Evolutionary conservation across 2,888 invertebrate species (phyloP).

Genomic region (Flabesymbios commensalis): DNA sequence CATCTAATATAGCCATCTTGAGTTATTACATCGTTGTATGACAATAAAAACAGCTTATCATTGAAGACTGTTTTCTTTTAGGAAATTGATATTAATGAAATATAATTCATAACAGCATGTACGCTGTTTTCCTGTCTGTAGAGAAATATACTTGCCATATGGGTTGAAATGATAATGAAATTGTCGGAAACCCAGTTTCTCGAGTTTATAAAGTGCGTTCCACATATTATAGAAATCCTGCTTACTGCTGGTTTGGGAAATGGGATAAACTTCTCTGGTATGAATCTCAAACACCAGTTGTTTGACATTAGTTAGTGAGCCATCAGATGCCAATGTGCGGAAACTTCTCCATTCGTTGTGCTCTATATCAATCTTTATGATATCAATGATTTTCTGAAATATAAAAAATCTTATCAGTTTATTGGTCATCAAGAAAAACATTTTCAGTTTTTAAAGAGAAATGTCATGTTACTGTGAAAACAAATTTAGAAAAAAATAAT

Average conservation of each 20-base stretch:
- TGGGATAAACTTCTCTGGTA: conserved; percentile 28
- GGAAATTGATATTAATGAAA: conserved; percentile 32
- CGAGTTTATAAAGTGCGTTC: conserved; percentile 19
- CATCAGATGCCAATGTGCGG: conserved; percentile 19
- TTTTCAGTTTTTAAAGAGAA: too few relatives aligned
- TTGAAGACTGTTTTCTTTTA: conserved; percentile 23
- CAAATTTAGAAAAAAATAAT: too few relatives aligned
- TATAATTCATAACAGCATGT: conserved; percentile 37
- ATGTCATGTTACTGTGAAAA: too few relatives aligned
- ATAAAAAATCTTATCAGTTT: not conserved
- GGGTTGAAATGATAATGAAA: conserved; percentile 32
- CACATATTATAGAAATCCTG: conserved; percentile 23
- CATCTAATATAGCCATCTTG: too few relatives aligned
- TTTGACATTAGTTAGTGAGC: conserved; percentile 28
- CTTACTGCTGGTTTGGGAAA: conserved; percentile 10
- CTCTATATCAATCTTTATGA: conserved; percentile 38
- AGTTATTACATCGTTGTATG: too few relatives aligned
- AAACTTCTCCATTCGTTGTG: conserved; percentile 34
- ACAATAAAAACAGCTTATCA: too few relatives aligned
- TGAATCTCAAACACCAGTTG: conserved; percentile 37
- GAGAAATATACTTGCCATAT: conserved; percentile 27
- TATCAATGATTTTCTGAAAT: conserved; percentile 28
- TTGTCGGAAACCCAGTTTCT: conserved; percentile 26
- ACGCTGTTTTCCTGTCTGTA: conserved; percentile 20
- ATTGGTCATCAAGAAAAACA: not conserved